Conservation (phyloP, 1,140 invertebrate species). For the Eumaeus atala region DNA sequence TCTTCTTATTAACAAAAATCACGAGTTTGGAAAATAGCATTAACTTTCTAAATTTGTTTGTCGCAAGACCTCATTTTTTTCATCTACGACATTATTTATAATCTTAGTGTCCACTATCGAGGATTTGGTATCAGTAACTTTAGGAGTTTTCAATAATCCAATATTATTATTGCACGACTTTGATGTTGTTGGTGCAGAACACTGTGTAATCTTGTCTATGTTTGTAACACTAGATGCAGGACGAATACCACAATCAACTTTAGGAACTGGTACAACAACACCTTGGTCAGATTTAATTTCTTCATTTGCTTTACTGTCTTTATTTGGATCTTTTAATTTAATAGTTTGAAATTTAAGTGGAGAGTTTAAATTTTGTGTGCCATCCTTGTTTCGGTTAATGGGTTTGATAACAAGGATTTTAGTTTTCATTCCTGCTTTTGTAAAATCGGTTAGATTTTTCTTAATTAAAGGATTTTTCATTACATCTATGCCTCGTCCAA, state of each 20-base stretch:
- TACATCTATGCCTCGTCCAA: constrained; percentile 54
- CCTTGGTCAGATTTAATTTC: constrained; percentile 50
- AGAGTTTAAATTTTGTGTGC: constrained; percentile 32
- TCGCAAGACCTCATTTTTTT: background rate
- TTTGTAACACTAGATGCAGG: constrained; percentile 15
- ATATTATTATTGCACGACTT: constrained; percentile 12
- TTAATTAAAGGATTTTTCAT: constrained; percentile 64
- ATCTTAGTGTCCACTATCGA: constrained; percentile 6
- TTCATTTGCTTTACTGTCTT: constrained; percentile 33
- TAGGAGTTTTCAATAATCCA: constrained; percentile 2
- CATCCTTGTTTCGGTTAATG: constrained; percentile 52
- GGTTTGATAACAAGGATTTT: constrained; percentile 67
- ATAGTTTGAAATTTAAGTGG: constrained; percentile 64
- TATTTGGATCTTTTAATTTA: constrained; percentile 55
- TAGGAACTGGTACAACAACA: constrained; percentile 56
- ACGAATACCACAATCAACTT: constrained; percentile 40
- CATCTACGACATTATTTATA: constrained; percentile 8
- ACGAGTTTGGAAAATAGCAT: constrained; percentile 13
- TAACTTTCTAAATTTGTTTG: constrained; percentile 1
- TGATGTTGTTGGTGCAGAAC: constrained; percentile 4
- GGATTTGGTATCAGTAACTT: background rate
- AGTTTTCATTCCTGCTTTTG: constrained; percentile 61
- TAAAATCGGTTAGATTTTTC: constrained; percentile 59
- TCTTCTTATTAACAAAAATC: constrained; percentile 24
- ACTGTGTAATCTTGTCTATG: constrained; percentile 17